Evolutionary conservation across 2,888 invertebrate species (phyloP).

Genomic region (Tetragonula carbonaria): DNA sequence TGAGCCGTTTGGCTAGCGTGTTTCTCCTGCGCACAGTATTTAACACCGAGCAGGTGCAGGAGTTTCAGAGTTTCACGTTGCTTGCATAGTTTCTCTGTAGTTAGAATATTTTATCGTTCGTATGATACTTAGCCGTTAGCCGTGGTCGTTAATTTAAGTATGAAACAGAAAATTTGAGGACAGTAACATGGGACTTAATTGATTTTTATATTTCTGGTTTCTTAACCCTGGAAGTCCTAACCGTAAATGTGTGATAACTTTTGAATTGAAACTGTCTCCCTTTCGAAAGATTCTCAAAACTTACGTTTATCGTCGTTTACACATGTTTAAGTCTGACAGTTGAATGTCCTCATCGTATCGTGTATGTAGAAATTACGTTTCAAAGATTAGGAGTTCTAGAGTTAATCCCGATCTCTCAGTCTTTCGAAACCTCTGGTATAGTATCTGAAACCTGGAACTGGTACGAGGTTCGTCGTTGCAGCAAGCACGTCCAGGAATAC

Average conservation of each 20-base stretch:
- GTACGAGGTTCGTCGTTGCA: too few species aligned
- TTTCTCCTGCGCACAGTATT: constrained; percentile 11
- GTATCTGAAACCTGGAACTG: background rate
- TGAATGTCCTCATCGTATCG: too few species aligned
- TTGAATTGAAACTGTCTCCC: too few species aligned
- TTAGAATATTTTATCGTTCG: background rate
- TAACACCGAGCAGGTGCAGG: background rate
- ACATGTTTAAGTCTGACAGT: too few species aligned
- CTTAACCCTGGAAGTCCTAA: background rate
- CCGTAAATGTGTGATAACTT: too few species aligned
- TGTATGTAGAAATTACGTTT: too few species aligned
- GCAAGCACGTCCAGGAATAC: background rate
- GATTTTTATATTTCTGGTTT: constrained; percentile 34
- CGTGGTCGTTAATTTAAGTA: background rate
- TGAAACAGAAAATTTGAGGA: constrained; percentile 24
- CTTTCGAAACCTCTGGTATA: background rate
- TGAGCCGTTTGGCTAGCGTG: background rate
- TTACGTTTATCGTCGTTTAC: too few species aligned
- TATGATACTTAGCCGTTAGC: background rate
- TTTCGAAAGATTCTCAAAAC: too few species aligned
- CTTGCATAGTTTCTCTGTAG: background rate
- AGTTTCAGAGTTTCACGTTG: background rate
- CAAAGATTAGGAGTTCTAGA: too few species aligned
- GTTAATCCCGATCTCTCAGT: constrained; percentile 20
- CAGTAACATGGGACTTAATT: constrained; percentile 48